Evolutionary conservation across 1,140 invertebrate species (phyloP), one percentile per base, ranked within the genome.

Genomic region (Prorops nasuta): DNA sequence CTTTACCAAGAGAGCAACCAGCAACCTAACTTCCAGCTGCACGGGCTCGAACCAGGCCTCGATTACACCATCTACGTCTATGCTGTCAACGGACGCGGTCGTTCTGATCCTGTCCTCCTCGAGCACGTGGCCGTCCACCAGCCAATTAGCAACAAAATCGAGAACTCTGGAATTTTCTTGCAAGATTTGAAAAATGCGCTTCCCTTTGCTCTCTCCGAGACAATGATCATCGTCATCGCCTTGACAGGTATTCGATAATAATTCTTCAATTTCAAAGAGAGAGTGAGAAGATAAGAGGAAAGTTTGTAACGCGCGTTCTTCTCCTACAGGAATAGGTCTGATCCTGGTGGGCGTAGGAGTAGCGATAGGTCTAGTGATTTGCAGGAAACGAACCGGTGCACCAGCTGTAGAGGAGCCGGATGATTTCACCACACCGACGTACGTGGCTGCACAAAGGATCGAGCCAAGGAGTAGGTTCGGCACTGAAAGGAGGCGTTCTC

Each of bases 21-120:
- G 34, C 69, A 72, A 40, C 86, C 87, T 15, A 74, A 79, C 51
- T 88, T 89, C 68, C 79, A 81, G 46, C 74, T 89, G 46, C 81
- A 83, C 66, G 82, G 81, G 53, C 79, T 89, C 44, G 78, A 85
- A 49, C 83, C 86, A 0, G 84, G 83, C 14, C 76, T 80, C 56
- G 80, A 84, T 64, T 88, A 88, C 71, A 81, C 83, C 51, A 75
- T 89, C 37, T 73, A 81, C 31, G 79, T 89, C 50, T 88, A 86
- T 61, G 85, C 87, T 35, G 81, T 84, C 49, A 90, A 90, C 67
- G 81, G 81, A 24, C 86, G 83, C 57, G 88, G 88, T 24, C 77
- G 80, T 40, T 89, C 86, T 66, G 79, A 83, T 18, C 82, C 83
- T 0, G 78, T 82, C 14, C 69, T 85, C 38, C 70, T 86, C 51